These are phyloP conservation scores for Lycodopsis pacificus DNA, from an alignment of 2,797 vertebrate genomes.

Conservation along the genomic window DNA sequence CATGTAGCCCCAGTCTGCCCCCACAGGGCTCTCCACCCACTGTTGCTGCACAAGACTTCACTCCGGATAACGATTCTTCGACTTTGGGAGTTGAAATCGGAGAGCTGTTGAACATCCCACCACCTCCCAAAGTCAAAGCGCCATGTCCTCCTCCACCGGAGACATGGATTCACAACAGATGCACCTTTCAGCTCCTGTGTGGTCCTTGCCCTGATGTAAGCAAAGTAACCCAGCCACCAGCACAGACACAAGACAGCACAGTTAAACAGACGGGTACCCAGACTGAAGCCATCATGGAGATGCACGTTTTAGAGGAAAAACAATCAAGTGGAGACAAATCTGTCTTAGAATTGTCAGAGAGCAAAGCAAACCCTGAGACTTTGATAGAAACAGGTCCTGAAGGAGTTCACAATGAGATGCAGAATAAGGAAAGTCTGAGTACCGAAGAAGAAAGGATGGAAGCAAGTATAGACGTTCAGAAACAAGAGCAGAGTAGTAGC, in stretches of 20 bases:
- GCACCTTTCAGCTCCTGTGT: conserved; percentile 82
- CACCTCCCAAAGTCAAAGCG: conserved; percentile 92
- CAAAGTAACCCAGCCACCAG: conserved; percentile 57
- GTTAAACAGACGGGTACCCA: conserved; percentile 53
- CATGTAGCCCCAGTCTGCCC: conserved; percentile 49
- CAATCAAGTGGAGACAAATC: conserved; percentile 14
- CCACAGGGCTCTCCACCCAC: conserved; percentile 39
- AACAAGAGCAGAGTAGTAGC: conserved; percentile 40
- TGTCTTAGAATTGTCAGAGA: conserved; percentile 34
- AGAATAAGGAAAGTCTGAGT: conserved; percentile 28
- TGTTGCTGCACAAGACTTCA: conserved; percentile 45
- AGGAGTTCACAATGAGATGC: conserved; percentile 20
- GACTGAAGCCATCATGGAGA: conserved; percentile 32
- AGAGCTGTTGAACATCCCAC: conserved; percentile 88
- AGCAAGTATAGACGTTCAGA: conserved; percentile 29
- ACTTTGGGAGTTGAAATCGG: conserved; percentile 54
- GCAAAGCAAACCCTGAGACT: conserved; percentile 36
- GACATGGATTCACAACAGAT: conserved; percentile 82
- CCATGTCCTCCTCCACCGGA: conserved; percentile 91
- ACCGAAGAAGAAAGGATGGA: conserved; percentile 32
- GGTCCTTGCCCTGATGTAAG: conserved; percentile 59
- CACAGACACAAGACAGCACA: conserved; percentile 38
- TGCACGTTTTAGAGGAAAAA: conserved; percentile 31
- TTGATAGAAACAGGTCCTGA: conserved; percentile 13
- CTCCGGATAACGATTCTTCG: conserved; percentile 21